Conservation (phyloP, 2,888 invertebrate genomes). For the Acleris cristana region DNA sequence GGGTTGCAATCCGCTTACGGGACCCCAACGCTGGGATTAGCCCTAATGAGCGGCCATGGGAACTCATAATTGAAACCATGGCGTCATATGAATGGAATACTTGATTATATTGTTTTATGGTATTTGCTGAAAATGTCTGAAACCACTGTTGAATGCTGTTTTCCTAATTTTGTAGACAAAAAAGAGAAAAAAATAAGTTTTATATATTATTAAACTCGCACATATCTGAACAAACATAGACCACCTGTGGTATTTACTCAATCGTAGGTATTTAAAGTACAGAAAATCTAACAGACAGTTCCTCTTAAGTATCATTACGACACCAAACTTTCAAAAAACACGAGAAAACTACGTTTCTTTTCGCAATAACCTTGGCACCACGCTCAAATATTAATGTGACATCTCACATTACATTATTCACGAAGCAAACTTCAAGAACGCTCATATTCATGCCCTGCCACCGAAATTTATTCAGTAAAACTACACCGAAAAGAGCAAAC, state of each 20-base stretch:
- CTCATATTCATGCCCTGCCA: constrained; percentile 17
- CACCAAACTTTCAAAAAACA: too few relatives aligned
- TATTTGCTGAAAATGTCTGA: not conserved
- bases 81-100: constrained; percentile 12
- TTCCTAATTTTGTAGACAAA: not conserved
- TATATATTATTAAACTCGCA: too few relatives aligned
- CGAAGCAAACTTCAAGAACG: not conserved
- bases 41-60: constrained; percentile 62
- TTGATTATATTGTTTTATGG: constrained; percentile 17
- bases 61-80: constrained; percentile 47
- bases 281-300: too few relatives aligned
- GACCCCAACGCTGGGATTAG: constrained; percentile 52
- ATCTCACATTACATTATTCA: constrained; percentile 8
- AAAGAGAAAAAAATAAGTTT: not conserved
- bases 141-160: not conserved
- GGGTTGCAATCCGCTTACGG: constrained; percentile 28
- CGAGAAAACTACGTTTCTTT: not conserved
- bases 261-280: too few relatives aligned
- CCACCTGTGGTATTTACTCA: too few relatives aligned
- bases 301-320: too few relatives aligned
- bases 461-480: constrained; percentile 32
- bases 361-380: not conserved
- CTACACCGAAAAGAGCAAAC: constrained; percentile 35
- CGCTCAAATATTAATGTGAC: not conserved
- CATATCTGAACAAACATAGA: too few relatives aligned